Base-by-base conservation (phyloP, 2,888 invertebrate genomes). In the Agrotis segetum region DNA sequence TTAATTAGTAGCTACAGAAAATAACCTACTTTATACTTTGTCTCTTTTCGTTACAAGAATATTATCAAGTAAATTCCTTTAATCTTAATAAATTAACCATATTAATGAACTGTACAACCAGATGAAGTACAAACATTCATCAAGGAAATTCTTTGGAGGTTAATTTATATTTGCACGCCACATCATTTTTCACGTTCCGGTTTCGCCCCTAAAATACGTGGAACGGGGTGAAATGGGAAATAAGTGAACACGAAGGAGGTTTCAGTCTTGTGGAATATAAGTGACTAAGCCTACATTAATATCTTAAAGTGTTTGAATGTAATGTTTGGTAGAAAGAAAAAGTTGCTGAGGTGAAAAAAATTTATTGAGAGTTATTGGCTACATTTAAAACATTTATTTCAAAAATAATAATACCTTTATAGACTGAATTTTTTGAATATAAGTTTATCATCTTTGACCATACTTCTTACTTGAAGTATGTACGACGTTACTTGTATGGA, bases 101-200 rank as follows among this genome's bases (percentile, higher is more conserved):
- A 61, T n/a, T 56, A 59, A 14, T 40, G 53, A 17, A 17, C 21
- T 24, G 0, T 19, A 16, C 50, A 16, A 17, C 21, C 34, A 52
- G 34, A 68, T 68, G n/a, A 55, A 34, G 49, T 44, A 16, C 47
- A 34, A 55, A 60, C 50, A 76, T 61, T 56, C 13, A 44, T 64
- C 63, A 50, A 50, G 60, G 19, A 29, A 60, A 64, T 40, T 55
- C 24, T 24, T 60, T 16, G 34, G 21, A 24, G 50, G 71, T 70
- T 75, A 55, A 75, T 59, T 70, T 64, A 60, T 75, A 55, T 70
- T 70, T 7, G 59, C 50, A 44, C 34, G 55, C 63, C 55, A 69
- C 55, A 60, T 60, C 24, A 76, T 71, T 71, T 64, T 71, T 76
- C 71, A 71, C 34, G 50, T 64, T 68, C 40, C 34, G 40, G 55